Evolutionary conservation across 2,888 invertebrate species (phyloP).

Genomic region (Amphipyra berbera): DNA sequence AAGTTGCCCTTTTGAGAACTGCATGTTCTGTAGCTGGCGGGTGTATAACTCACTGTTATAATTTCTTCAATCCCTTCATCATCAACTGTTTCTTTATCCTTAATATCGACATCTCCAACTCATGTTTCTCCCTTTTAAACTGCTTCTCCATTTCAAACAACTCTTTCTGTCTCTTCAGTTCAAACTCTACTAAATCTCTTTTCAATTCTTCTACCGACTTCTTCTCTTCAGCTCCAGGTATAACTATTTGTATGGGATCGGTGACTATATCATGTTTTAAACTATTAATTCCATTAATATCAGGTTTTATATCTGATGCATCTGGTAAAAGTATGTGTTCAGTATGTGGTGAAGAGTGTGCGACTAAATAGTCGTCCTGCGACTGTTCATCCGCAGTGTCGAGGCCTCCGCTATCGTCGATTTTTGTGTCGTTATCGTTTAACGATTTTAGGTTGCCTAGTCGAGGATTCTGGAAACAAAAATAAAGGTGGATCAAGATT

Average conservation of each 20-base stretch:
- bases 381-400: constrained; percentile 27
- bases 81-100: constrained; percentile 54
- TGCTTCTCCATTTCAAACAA: constrained; percentile 59
- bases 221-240: constrained; percentile 28
- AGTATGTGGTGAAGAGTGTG: constrained; percentile 17
- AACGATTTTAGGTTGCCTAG: constrained; percentile 14
- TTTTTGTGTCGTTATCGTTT: constrained; percentile 35
- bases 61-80: constrained; percentile 54
- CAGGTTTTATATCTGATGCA: constrained; percentile 46
- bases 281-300: constrained; percentile 9
- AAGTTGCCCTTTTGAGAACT: too few relatives aligned
- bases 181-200: constrained; percentile 58
- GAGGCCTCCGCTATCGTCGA: constrained; percentile 40
- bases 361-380: constrained; percentile 28
- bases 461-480: constrained; percentile 26
- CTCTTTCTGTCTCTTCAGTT: constrained; percentile 57
- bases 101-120: constrained; percentile 57
- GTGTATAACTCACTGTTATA: constrained; percentile 19
- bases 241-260: constrained; percentile 46
- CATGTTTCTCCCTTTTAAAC: constrained; percentile 56
- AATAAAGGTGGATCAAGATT: neutral
- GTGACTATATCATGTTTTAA: constrained; percentile 12
- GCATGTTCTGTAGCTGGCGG: too few relatives aligned
- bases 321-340: constrained; percentile 43
- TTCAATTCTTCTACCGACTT: constrained; percentile 47